phyloP scores from a whole-genome alignment of 1,140 invertebrate genomes.

The Eurosta solidaginis region DNA sequence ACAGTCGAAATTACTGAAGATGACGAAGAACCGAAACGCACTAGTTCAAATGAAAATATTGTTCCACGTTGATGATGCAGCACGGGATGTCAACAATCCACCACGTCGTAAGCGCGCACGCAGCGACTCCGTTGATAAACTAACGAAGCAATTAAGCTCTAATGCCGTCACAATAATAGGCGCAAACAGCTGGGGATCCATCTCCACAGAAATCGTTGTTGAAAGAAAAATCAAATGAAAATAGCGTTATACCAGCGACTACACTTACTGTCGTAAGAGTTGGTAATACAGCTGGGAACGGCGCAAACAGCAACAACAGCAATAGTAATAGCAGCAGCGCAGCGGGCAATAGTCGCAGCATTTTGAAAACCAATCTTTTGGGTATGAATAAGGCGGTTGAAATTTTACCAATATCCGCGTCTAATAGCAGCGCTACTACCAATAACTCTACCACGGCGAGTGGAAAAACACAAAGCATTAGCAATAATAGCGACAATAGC shows the following conservation, averaged over 20 bases:
- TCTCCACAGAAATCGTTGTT: slow-evolving; percentile 34
- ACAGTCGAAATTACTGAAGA: slow-evolving; percentile 34
- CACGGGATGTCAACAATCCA: not conserved
- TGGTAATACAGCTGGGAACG: slow-evolving; percentile 14
- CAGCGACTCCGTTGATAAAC: slow-evolving; percentile 48
- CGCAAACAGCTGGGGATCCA: not conserved
- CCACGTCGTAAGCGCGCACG: not conserved
- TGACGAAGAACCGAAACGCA: slow-evolving; percentile 21
- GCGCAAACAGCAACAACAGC: not conserved
- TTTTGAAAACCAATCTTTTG: slow-evolving; percentile 50
- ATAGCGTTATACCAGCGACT: not conserved
- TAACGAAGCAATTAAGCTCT: slow-evolving; percentile 54
- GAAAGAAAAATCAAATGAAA: slow-evolving; percentile 28
- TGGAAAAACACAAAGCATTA: not conserved
- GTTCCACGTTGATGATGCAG: slow-evolving; percentile 7
- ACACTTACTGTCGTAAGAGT: slow-evolving; percentile 21
- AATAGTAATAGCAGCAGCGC: slow-evolving; percentile 30
- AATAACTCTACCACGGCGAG: not conserved
- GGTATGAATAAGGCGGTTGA: slow-evolving; percentile 53
- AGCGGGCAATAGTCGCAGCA: slow-evolving; percentile 49
- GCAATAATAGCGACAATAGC: no score
- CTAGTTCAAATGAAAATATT: slow-evolving; percentile 42
- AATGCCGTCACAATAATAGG: slow-evolving; percentile 53
- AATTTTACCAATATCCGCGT: slow-evolving; percentile 44
- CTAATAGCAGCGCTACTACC: not conserved